These are phyloP conservation scores for Ifrita kowaldi DNA, from an alignment of 2,113 vertebrate genomes.

Conservation along the genomic window DNA sequence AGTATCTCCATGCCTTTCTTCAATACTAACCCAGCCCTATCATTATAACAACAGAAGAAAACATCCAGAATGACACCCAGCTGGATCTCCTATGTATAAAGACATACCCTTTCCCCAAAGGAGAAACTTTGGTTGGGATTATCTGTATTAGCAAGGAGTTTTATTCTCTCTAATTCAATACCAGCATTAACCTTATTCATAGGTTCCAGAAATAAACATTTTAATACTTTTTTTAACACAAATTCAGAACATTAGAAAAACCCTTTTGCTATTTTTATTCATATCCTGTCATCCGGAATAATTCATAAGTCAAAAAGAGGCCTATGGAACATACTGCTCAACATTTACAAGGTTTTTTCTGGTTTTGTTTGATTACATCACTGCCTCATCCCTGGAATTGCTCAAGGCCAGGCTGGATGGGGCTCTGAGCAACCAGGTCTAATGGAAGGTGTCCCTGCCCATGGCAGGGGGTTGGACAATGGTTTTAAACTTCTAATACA, in stretches of 20 bases:
- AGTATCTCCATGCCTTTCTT: not conserved
- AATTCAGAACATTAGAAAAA: not conserved
- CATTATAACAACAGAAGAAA: not conserved
- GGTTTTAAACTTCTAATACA: not conserved
- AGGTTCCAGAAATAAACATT: not conserved
- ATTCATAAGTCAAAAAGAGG: not conserved
- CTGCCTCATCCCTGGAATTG: not conserved
- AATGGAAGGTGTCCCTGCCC: not conserved
- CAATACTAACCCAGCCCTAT: not conserved
- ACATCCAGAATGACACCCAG: not conserved
- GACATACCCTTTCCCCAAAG: fast-evolving
- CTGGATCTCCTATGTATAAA: not conserved
- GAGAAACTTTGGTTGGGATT: not conserved
- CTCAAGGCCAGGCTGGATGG: not conserved
- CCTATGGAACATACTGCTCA: not conserved
- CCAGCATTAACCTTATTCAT: not conserved
- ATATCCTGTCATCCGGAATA: not conserved
- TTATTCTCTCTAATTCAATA: not conserved
- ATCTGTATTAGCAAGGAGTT: not conserved
- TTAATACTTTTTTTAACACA: not conserved
- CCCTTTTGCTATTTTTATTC: not conserved
- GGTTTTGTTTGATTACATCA: not conserved
- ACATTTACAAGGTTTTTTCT: not conserved
- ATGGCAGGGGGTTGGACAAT: not conserved
- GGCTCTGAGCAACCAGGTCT: not conserved